Base-by-base conservation (phyloP, 2,888 invertebrate species). In the Cephus spinipes region DNA sequence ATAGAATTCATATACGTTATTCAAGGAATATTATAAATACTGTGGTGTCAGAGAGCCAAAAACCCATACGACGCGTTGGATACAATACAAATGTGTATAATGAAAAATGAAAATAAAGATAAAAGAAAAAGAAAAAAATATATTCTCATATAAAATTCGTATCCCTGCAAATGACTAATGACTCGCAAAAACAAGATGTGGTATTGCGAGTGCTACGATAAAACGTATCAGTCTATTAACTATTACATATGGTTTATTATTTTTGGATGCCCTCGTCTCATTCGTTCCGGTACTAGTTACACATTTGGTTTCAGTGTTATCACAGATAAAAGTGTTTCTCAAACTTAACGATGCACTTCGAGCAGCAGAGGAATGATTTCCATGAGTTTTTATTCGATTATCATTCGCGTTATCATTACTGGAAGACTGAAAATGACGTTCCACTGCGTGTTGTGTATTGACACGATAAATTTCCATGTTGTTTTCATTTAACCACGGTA, bases 141-240 rank as follows among this genome's bases (percentile, higher is more conserved):
- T 79, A 68, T 68, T 40, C 68, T 36, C 69, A 31, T 12, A 73
- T 76, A 31, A 32, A 71, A 80, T 77, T 73, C 32, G 55, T 55
- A 55, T 55, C 9, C 30, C 31, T 32, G 31, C 6, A 32, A 33
- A 34, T 34, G 33, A 74, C 74, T 30, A 74, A 35, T 74, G 30
- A 74, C 35, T n/a, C 35, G 33, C 36, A 34, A 76, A 79, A 36
- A 79, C 74, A 68, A 79, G 73, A 36, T 83, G 83, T 77, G 84
- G 82, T 73, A 83, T 84, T 68, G 84, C 82, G 73, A 84, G 81
- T 55, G 81, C 79, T 55, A 78, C 80, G 73, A 83, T 77, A 31
- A 84, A 80, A 75, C 73, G 73, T 73, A 81, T 73, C 31, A 84
- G 73, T 82, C 75, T 81, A 55, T 76, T 81, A 12, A 83, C 78